Evolutionary conservation across 2,888 invertebrate genomes (phyloP), one percentile per base, ranked within the genome.

Genomic region (Germaria angustata): DNA sequence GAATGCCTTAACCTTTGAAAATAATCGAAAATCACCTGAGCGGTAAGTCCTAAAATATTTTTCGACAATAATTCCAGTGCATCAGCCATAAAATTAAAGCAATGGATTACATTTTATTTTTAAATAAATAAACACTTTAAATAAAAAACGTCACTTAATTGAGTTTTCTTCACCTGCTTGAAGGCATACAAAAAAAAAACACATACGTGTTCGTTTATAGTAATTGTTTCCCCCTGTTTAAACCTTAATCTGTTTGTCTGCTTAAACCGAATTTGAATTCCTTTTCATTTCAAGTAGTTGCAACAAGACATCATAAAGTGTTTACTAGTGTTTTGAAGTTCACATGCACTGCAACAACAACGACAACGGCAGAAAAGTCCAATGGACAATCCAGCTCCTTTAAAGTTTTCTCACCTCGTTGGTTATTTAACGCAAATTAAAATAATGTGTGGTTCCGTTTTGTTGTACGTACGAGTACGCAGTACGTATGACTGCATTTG

Each of bases 361-460:
- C 55, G n/a, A 32, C 28, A 61, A 20, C 41, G 15, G 34, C 24
- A 53, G 20, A 49, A 17, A 34, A 55, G 34, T 20, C 44, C 24
- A 66, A 24, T 22, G 28, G 61, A 71, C 32, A 72, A 57, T 80
- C 44, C 36, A 68, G 55, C 36, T 75, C 51, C 65, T 79, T 79
- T 71, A 61, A 55, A 69, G 73, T 84, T 85, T 85, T 85, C 85
- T 84, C 86, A 85, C 85, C 84, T 84, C 85, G 84, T 85, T 85
- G 84, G 83, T 84, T 84, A 84, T 86, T 86, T 86, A 86, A 85
- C 84, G 85, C 86, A 84, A 85, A 85, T 86, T 86, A 86, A 86
- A 84, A 86, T 86, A 86, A 86, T 86, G 85, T 85, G 84, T 82
- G 83, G 85, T 85, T 86, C 84, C 85, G 85, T 86, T 86, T 85